Base-by-base conservation (phyloP, 1,140 invertebrate species). In the Geopemphigus sp. region DNA sequence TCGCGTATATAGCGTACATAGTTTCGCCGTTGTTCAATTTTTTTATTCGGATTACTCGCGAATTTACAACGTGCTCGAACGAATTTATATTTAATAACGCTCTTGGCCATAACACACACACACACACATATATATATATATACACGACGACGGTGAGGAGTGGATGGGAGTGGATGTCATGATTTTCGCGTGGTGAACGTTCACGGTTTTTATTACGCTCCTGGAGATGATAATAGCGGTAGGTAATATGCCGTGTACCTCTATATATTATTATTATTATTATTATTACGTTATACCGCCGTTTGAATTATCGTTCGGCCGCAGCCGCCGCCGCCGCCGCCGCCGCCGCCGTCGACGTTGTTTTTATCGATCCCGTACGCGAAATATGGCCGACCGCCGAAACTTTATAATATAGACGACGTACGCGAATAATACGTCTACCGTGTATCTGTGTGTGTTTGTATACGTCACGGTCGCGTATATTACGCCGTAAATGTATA, bases 81-180 rank as follows among this genome's bases (percentile, higher is more conserved):
- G 45, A 53, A 53, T 70, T 70, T 70, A 70, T 70, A 53, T 70
- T 53, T 70, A 53, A 70, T 29, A 68, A 39, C n/a, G n/a, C n/a
- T n/a, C n/a, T n/a, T n/a, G n/a, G n/a, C n/a, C n/a, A n/a, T n/a
- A n/a, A n/a, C n/a, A n/a, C n/a, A n/a, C 8, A 17, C 32, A 2
- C 8, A 61, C 17, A 17, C 8, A 19, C 15, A 15, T 17, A 0
- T 39, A 4, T 15, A 14, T 26, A 2, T 24, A 14, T 59, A 6
- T 17, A 26, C 0, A 15, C 15, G 59, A 6, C n/a, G n/a, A 26
- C n/a, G 59, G 26, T 2, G 3, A 15, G 15, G 5, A 17, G 12
- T 5, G n/a, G 15, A 5, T n/a, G n/a, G 63, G 19, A 4, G n/a
- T 53, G 66, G 24, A n/a, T 15, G 15, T 70, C 22, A 53, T 70